Conservation (phyloP, 2,888 invertebrate genomes). For the Campoplex nolae region DNA sequence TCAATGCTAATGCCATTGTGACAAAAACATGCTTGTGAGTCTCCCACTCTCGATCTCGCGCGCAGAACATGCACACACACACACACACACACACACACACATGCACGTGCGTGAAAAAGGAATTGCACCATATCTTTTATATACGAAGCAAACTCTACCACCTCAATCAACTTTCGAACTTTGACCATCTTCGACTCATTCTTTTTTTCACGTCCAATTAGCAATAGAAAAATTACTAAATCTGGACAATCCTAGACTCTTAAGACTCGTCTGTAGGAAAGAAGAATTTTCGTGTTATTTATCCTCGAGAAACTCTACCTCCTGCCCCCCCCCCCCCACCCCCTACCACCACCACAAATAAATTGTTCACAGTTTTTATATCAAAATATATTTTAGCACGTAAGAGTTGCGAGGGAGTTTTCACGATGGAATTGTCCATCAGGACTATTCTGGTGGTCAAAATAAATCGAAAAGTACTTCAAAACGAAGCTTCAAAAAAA, state of each 20-base stretch:
- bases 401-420: no score
- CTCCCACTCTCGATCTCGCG: not conserved
- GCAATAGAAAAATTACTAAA: not conserved
- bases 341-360: not conserved
- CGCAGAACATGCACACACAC: no score
- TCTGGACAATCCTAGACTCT: not conserved
- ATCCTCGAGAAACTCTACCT: not conserved
- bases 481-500: no score
- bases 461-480: no score
- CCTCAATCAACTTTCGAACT: not conserved
- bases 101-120: not conserved
- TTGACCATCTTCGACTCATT: not conserved
- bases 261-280: not conserved
- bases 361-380: not conserved
- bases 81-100: no score
- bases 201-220: not conserved
- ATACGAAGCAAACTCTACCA: not conserved
- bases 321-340: no score
- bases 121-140: conserved; percentile 23
- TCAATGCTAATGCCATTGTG: conserved; percentile 30
- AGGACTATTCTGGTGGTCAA: no score
- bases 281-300: not conserved
- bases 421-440: no score
- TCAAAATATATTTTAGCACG: no score
- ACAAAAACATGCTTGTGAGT: conserved; percentile 6